phyloP scores from a whole-genome alignment of 2,113 vertebrate species.

The Xiphophorus maculatus region DNA sequence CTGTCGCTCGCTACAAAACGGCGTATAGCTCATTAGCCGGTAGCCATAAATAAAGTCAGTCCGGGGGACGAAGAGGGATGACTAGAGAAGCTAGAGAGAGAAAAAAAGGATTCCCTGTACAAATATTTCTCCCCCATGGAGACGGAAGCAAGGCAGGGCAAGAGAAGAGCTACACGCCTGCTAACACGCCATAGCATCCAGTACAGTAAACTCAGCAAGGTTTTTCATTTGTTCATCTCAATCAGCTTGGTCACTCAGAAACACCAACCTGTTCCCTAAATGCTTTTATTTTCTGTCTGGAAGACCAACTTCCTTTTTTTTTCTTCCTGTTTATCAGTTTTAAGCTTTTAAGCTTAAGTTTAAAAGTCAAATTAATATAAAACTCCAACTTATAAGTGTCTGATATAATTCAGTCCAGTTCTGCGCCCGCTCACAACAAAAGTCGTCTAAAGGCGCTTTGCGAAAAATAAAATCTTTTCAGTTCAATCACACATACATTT shows the following conservation, averaged over 20 bases:
- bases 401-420: too few species aligned
- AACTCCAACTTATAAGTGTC: not conserved
- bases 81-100: slow-evolving; percentile 45
- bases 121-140: slow-evolving; percentile 59
- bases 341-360: not conserved
- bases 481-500: too few species aligned
- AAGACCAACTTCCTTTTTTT: not conserved
- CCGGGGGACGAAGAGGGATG: slow-evolving; percentile 47
- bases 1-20: slow-evolving; percentile 58
- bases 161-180: slow-evolving; percentile 24
- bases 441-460: too few species aligned
- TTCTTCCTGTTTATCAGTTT: not conserved
- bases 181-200: slow-evolving; percentile 35
- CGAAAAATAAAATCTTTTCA: too few species aligned
- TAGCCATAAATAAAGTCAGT: slow-evolving; percentile 64
- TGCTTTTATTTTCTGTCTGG: slow-evolving; percentile 29
- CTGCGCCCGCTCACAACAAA: too few species aligned
- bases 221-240: slow-evolving; percentile 36
- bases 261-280: slow-evolving; percentile 25
- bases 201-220: slow-evolving; percentile 46
- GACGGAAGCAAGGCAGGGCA: slow-evolving; percentile 24
- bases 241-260: slow-evolving; percentile 43
- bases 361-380: not conserved
- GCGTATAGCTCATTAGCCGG: slow-evolving; percentile 59
- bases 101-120: slow-evolving; percentile 34